Base-by-base conservation (phyloP, 2,113 vertebrate genomes). In the Engraulis encrasicolus region DNA sequence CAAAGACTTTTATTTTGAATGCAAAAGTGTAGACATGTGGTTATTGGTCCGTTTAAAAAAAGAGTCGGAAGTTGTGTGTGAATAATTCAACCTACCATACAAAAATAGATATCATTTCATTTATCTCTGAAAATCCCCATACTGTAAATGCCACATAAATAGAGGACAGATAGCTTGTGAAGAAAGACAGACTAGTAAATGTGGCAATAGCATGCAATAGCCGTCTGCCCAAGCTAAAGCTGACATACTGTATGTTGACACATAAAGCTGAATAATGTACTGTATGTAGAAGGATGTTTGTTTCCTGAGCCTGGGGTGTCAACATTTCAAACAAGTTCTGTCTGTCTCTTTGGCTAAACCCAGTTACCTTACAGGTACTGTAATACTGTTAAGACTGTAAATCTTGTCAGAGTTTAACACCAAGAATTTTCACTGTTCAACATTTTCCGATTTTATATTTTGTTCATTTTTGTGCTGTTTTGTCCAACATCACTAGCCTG, bases 71-170 rank as follows among this genome's bases (percentile, higher is more conserved):
- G 66, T 74, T 27, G 31, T 14, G 14, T 74, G 27, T 34, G 31
- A 74, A 34, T 74, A 74, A 34, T 84, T 88, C 87, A 78, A 23
- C n/a, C 82, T 88, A 80, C 85, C 77, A 81, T 85, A 82, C 45
- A 84, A 82, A 85, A 89, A 92, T 86, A 89, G 74, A 78, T 80
- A 49, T 23, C 54, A 81, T 83, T 81, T 85, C 86, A 71, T 80
- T 58, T 49, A 58, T 58, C 38, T 78, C 86, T 80, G 85, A 81
- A 27, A 74, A 74, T 34, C 4, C 66, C 27, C 66, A 34, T 15
- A 74, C 17, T 34, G n/a, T n/a, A n/a, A n/a, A n/a, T 74, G 17
- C 66, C 17, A 14, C 14, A 74, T 14, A 74, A 74, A 66, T 66
- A 66, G 31, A 66, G 58, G 58, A 31, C 23, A 66, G 12, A 27